Base-by-base conservation (phyloP, 1,140 invertebrate species). In the Nymphalis io region DNA sequence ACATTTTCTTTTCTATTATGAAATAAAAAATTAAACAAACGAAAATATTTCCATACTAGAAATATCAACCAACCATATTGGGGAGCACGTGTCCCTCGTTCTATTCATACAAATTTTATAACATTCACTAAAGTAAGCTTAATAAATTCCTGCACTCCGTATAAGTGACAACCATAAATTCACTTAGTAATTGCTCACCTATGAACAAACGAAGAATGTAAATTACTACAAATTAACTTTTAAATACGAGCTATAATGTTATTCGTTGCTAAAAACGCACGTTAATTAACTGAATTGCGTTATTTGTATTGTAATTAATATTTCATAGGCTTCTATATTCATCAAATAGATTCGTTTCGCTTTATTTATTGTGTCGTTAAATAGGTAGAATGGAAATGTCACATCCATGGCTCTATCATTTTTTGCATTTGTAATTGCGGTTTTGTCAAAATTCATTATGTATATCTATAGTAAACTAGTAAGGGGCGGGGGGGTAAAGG, bases 271-370 rank as follows among this genome's bases (percentile, higher is more conserved):
- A 55, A 55, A 55, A 55, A 27, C 15, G 12, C 13, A 23, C 51
- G 51, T 23, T 55, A 55, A 55, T 55, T 21, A 55, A 21, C 23
- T 55, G 23, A 55, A 55, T 55, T 55, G 51, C 51, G 51, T 55
- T 55, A 55, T 55, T 55, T 55, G 51, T 55, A 55, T 21, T 27
- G 23, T 55, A 55, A 55, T 55, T 55, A 55, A 21, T 55, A n/a
- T 27, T 55, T 23, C 51, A 16, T 55, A 18, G 51, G 51, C 23
- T 55, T n/a, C 27, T 51, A 18, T 51, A 51, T 55, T 27, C 20
- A n/a, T 55, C 12, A 55, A 55, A 15, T 55, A 55, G 27, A 55
- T 55, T 55, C 13, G 15, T n/a, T 55, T 55, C 3, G 51, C 23
- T 23, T 27, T 23, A 23, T 23, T 55, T 1, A 13, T 23, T 20